Base-by-base conservation (phyloP, 1,140 invertebrate species). In the Cylas formicarius region DNA sequence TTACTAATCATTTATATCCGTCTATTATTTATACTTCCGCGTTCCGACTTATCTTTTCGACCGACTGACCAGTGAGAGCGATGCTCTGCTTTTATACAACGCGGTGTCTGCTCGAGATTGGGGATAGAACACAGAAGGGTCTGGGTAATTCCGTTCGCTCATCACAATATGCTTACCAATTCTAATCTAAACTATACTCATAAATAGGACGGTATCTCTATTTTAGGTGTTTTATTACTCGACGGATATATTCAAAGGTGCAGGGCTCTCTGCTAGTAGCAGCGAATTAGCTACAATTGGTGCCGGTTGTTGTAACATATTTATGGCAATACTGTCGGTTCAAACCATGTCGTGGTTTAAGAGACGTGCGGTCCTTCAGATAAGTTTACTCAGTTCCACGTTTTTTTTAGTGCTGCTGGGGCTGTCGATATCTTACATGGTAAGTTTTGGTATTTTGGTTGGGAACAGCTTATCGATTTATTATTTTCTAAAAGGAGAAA, bases 201-300 rank as follows among this genome's bases (percentile, higher is more conserved):
- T n/a, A n/a, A n/a, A n/a, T n/a, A n/a, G n/a, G n/a, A n/a, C n/a
- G n/a, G n/a, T n/a, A n/a, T n/a, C n/a, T n/a, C n/a, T n/a, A n/a
- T 58, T 60, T 29, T 34, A 84, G 81, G 80, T 90, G 14, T 86
- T 89, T 67, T 87, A 82, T 63, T 90, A 89, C 63, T 89, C 85
- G 0, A 74, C 75, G 17, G 66, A 63, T 4, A 86, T 89, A 48
- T 88, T 88, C 62, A 55, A 67, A 49, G 64, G 63, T 21, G 82
- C 84, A n/a, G 77, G 77, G 2, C 61, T 89, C 10, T 69, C 68
- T 2, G 53, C 57, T 7, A 22, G 48, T 13, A 66, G 64, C 10
- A 69, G 78, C 3, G 75, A 84, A 60, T 79, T 79, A 55, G 84
- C 80, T 1, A 86, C 77, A 1, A 72, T 89, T 20, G 81, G 77